Base-by-base conservation (phyloP, 2,888 invertebrate genomes). In the Glyphotaelius pellucidus region DNA sequence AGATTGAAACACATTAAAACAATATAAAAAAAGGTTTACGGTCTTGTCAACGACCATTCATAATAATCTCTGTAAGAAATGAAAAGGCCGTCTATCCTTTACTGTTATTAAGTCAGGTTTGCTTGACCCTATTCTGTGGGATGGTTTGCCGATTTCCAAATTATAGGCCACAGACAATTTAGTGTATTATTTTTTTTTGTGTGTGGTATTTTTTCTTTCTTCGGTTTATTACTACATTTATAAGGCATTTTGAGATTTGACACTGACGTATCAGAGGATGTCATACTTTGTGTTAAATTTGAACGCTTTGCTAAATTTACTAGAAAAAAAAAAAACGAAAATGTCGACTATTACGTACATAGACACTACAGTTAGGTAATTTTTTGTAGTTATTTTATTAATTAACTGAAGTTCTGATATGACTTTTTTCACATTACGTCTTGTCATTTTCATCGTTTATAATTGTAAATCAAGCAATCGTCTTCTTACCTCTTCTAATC, bases 171-270 rank as follows among this genome's bases (percentile, higher is more conserved):
- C 80, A 42, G 25, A 31, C 91, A 88, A 89, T 91, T 89, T 83
- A 67, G 87, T 87, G 52, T 88, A 88, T 91, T 91, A 91, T 81
- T 25, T 19, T 87, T 90, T 88, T 90, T 91, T 91, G 25, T 91
- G 88, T 81, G 79, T n/a, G 38, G 52, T 87, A 19, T 38, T 47
- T 38, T 85, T 81, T 35, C 80, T 12, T 38, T 12, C n/a, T 67
- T 52, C 30, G 31, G 32, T 52, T 67, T 67, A 67, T 67, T 67
- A 67, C 67, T 86, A 42, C 86, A 42, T 86, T 35, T 86, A 42
- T 47, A 86, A 35, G 42, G 30, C 42, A 42, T 86, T 42, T 86
- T 30, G 47, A 42, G 38, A 86, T 42, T 86, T 86, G 86, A 86
- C 25, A 32, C 67, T 67, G 25, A n/a, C 9, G 32, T 15, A 2